phyloP scores from a whole-genome alignment of 1,140 invertebrate genomes.

The Drosophila rhopaloa region DNA sequence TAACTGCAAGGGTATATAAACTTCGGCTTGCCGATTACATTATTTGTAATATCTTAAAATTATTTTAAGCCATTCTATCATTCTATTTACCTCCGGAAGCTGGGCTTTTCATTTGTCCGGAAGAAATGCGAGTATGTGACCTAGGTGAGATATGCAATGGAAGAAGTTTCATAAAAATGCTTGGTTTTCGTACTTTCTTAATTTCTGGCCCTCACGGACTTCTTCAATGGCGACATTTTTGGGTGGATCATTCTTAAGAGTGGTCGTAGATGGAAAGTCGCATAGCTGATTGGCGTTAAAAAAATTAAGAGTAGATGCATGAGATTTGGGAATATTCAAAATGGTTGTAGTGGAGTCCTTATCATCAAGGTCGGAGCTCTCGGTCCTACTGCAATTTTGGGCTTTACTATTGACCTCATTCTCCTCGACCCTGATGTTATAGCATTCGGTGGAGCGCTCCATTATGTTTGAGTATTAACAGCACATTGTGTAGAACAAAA shows the following conservation, averaged over 20 bases:
- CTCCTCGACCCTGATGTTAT: conserved; percentile 2
- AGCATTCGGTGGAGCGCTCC: background rate
- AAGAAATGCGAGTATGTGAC: conserved; percentile 3
- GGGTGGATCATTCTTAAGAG: background rate
- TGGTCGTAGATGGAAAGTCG: background rate
- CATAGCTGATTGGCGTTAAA: background rate
- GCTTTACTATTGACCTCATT: background rate
- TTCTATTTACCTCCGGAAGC: too few relatives aligned
- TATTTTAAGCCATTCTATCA: too few relatives aligned
- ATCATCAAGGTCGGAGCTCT: background rate
- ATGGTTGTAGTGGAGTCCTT: background rate
- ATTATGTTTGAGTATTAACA: background rate
- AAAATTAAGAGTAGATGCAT: background rate
- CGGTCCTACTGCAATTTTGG: background rate
- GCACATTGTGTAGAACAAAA: conserved; percentile 1
- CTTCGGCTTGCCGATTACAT: too few relatives aligned
- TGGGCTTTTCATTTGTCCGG: conserved; percentile 1
- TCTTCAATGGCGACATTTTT: background rate
- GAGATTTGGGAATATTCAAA: background rate
- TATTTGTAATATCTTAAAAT: too few relatives aligned
- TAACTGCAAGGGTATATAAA: too few relatives aligned
- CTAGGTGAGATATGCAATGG: background rate
- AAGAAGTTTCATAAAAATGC: background rate
- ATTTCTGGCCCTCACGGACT: background rate
- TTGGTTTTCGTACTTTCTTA: background rate